Percentiles rank a stretch among this genome's conserved stretches.
These are phyloP conservation scores for Calameuta idolon DNA, from an alignment of 2,888 invertebrate species.

Conservation along the genomic window DNA sequence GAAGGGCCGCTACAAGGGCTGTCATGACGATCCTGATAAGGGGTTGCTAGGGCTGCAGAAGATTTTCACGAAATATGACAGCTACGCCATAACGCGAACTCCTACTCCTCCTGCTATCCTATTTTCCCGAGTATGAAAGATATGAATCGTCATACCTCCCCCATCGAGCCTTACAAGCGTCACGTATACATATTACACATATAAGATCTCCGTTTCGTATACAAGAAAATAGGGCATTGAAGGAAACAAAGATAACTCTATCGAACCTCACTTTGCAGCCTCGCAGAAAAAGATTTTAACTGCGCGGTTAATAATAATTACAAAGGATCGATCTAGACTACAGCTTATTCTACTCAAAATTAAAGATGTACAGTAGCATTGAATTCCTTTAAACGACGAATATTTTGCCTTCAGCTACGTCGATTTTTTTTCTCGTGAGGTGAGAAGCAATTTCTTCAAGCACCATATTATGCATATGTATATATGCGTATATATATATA, in stretches of 20 bases:
- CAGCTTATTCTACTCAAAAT: neutral
- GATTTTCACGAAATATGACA: conserved; percentile 47
- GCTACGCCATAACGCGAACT: conserved; percentile 45
- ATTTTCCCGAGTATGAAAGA: conserved; percentile 55
- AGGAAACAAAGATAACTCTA: neutral
- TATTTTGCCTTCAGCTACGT: neutral
- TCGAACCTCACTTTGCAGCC: neutral
- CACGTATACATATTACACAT: neutral
- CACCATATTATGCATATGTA: neutral
- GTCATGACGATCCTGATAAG: neutral
- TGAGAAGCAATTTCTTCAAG: neutral
- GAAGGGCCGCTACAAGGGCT: neutral
- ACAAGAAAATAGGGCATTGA: neutral
- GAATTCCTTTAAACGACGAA: neutral
- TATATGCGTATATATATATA: too few species aligned
- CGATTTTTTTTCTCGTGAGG: neutral
- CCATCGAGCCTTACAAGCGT: neutral
- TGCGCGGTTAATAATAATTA: neutral
- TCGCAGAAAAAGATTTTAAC: neutral
- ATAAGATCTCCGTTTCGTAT: neutral
- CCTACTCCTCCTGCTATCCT: conserved; percentile 54
- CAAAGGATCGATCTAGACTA: neutral
- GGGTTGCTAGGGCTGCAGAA: conserved; percentile 12
- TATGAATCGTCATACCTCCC: conserved; percentile 56
- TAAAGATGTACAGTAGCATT: neutral